phyloP scores from a whole-genome alignment of 2,888 invertebrate species.

The Allolobophora icterica region DNA sequence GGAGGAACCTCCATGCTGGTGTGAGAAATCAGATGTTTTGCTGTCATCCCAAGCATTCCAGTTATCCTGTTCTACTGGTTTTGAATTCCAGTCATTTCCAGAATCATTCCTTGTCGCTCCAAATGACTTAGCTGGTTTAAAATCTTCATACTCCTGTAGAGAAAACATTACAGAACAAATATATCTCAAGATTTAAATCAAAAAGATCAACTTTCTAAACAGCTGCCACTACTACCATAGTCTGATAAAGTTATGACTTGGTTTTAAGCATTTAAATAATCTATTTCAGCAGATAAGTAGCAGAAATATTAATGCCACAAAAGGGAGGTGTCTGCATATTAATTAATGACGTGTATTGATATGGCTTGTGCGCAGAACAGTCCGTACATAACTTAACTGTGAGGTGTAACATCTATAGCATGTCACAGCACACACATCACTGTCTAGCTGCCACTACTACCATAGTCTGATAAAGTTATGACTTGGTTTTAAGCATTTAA shows the following conservation, averaged over 20 bases:
- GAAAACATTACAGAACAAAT: neutral
- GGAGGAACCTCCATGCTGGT: neutral
- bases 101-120: neutral
- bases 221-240: neutral
- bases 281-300: too few species aligned
- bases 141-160: neutral
- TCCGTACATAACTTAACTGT: too few species aligned
- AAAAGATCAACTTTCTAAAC: neutral
- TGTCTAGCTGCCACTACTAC: too few species aligned
- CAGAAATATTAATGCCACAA: neutral
- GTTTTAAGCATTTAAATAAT: neutral
- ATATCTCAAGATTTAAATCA: neutral
- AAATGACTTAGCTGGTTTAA: neutral
- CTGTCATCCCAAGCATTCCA: neutral
- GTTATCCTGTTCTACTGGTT: neutral
- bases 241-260: neutral
- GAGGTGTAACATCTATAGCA: too few species aligned
- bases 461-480: neutral
- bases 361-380: too few species aligned
- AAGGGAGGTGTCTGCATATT: too few species aligned
- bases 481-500: neutral
- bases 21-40: neutral
- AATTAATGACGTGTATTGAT: too few species aligned
- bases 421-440: too few species aligned
- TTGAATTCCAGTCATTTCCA: neutral